Evolutionary conservation across 2,797 vertebrate genomes (phyloP), one percentile per base, ranked within the genome.

Genomic region (Rhinella marina): DNA sequence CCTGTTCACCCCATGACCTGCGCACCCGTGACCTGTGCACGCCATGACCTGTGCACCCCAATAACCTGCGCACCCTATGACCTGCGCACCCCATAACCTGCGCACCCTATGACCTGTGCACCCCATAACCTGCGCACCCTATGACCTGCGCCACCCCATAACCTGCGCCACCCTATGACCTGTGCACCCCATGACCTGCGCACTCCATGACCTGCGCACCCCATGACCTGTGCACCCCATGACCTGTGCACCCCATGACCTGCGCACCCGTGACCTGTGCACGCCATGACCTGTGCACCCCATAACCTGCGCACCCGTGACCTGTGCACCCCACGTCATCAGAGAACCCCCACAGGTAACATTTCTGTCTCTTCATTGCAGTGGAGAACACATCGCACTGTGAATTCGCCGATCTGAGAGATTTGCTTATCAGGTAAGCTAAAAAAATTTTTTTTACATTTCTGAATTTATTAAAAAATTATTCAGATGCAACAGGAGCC

Each of bases 331-430:
- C 19, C 70, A 41, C 9, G 41, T 32, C n/a, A 32, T 32, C 32
- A 32, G 13, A 17, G 68, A 23, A 73, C 41, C 54, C 54, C 23
- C 27, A 8, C 25, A 56, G 1, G 14, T 56, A 14, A 23, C 6
- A 7, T 76, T 19, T 9, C 56, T 89, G 41, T 54, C 84, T 85
- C 59, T 94, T 79, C 91, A 68, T 94, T 93, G 90, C 95, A 99
- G 98, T 99, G 92, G 98, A 99, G 95, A 99, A 99, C 90, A 93
- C 96, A 0, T 95, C 92, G 0, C 98, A 99, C 92, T 98, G 98
- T 0, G 98, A 99, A 94, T 99, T 99, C 92, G 94, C 97, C 91
- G 94, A 97, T 82, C 95, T 99, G 92, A 94, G 94, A 92, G 98
- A 99, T 92, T 96, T 99, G 66, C 96, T 99, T 77, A 98, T 99